Evolutionary conservation across 2,888 invertebrate species (phyloP), one percentile per base, ranked within the genome.

Genomic region (Deilephila elpenor): DNA sequence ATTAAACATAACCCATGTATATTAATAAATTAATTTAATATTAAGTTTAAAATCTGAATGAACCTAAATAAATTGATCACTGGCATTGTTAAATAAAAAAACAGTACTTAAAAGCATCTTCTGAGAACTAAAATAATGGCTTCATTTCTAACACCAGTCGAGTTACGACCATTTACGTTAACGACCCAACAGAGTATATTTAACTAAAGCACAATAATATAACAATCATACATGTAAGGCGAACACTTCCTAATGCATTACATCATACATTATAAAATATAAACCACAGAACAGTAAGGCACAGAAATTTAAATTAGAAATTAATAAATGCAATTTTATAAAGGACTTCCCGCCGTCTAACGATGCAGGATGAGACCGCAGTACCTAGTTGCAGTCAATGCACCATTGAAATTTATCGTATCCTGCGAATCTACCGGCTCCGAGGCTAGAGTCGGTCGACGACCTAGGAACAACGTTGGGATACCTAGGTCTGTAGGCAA

Each of bases 331-430:
- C 74, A 76, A 81, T 82, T 84, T 80, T 80, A 78, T 78, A 78
- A 79, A 77, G 77, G 78, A 78, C 79, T 83, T 83, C 77, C 82
- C 78, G 82, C 81, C 79, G 84, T 85, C 84, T 85, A 84, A 87
- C 82, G 80, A 81, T 79, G 79, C 77, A 82, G 77, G 82, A 78
- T 82, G 80, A 78, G 82, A 77, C 82, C 81, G 82, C 81, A 83
- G 84, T 86, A 25, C 25, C 25, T 25, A 83, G 82, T 83, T 86
- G 85, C 88, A 93, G 91, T 91, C 91, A 91, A 91, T 93, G 92
- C 88, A 90, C 91, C 91, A 92, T 93, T 93, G 92, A 93, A 94
- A 93, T 93, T 93, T 93, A 94, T 92, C 89, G 93, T 91, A 91
- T 91, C 93, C 93, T 89, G 92, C 90, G 87, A 91, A 93, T 91